phyloP scores from a whole-genome alignment of 2,888 invertebrate species.

The Sphaeridia pumilis region DNA sequence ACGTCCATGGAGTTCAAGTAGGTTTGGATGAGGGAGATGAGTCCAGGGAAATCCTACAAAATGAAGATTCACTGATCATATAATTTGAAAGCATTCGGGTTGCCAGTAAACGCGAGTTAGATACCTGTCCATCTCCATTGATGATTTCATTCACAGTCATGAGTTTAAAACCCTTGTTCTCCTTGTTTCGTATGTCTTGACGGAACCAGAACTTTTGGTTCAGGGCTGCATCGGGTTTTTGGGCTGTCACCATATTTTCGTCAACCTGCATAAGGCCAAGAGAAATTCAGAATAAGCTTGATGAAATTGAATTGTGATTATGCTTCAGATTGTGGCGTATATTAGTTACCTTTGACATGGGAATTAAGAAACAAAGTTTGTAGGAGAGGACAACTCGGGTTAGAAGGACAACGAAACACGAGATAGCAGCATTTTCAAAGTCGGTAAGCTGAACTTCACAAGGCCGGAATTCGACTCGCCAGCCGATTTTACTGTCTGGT shows the following conservation, averaged over 20 bases:
- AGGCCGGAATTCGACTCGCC: conserved; percentile 98
- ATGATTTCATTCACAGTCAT: conserved; percentile 95
- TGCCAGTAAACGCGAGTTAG: too few relatives aligned
- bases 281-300: too few relatives aligned
- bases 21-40: conserved; percentile 85
- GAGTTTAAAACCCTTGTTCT: conserved; percentile 51
- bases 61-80: conserved; percentile 1
- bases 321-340: too few relatives aligned
- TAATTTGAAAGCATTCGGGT: too few relatives aligned
- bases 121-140: conserved; percentile 58
- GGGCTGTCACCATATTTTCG: conserved; percentile 94
- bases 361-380: conserved; percentile 88
- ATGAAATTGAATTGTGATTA: too few relatives aligned
- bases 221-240: conserved; percentile 74
- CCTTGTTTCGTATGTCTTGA: conserved; percentile 32
- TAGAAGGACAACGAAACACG: conserved; percentile 91
- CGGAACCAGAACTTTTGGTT: conserved; percentile 88
- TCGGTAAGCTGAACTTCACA: conserved; percentile 97
- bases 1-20: conserved; percentile 92
- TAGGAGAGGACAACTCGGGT: conserved; percentile 95
- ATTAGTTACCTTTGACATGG: conserved; percentile 93
- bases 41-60: conserved; percentile 72
- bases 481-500: conserved; percentile 89
- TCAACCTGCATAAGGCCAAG: conserved; percentile 55
- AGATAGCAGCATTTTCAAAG: conserved; percentile 98